Evolutionary conservation across 2,888 invertebrate genomes (phyloP).

Genomic region (Brenthis hecate): DNA sequence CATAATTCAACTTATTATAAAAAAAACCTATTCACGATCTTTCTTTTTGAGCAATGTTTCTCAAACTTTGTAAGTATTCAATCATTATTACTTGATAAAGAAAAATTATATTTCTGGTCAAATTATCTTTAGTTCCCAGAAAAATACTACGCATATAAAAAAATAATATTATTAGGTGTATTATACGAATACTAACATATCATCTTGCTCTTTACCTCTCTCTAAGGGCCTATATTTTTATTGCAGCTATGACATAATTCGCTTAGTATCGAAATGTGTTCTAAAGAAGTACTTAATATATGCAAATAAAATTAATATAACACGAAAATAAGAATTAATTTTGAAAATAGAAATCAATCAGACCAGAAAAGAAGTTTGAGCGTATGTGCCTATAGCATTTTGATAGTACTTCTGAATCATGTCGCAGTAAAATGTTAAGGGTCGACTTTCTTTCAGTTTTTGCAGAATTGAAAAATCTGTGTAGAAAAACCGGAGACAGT

Average conservation of each 20-base stretch:
- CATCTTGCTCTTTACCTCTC: no score
- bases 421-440: conserved; percentile 32
- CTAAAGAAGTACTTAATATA: no score
- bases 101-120: neutral
- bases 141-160: neutral
- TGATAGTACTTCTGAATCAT: conserved; percentile 33
- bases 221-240: no score
- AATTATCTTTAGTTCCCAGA: neutral
- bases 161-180: no score
- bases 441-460: conserved; percentile 31
- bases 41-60: conserved; percentile 18
- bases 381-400: conserved; percentile 12
- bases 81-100: no score
- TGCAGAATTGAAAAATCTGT: conserved; percentile 28
- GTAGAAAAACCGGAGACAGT: conserved; percentile 23
- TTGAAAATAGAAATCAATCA: neutral
- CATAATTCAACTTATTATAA: conserved; percentile 38
- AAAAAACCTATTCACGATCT: conserved; percentile 31
- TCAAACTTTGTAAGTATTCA: conserved; percentile 12
- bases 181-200: no score
- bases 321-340: no score
- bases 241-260: no score
- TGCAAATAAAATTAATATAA: no score
- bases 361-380: conserved; percentile 11
- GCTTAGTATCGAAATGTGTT: no score